A percentile compares a stretch with the other conserved stretches of the same genome.
phyloP scores from a whole-genome alignment of 2,888 invertebrate genomes.

The Drosophila basisetae region DNA sequence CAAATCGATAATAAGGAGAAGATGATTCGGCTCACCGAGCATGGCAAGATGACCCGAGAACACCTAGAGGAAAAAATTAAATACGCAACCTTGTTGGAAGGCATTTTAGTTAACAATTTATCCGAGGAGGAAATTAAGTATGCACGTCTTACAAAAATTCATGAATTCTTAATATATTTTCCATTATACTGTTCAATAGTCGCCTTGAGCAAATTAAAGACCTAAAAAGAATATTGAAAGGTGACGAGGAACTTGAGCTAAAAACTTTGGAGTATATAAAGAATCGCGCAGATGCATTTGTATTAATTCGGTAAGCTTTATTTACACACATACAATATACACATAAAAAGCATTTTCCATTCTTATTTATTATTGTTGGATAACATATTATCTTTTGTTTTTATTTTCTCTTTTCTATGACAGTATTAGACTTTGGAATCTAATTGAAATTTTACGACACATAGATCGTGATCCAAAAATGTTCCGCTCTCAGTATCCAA shows the following conservation, averaged over 20 bases:
- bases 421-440: conserved; percentile 79
- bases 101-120: conserved; percentile 77
- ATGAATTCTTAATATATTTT: neutral
- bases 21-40: conserved; percentile 68
- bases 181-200: conserved; percentile 43
- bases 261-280: conserved; percentile 62
- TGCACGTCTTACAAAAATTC: conserved; percentile 1
- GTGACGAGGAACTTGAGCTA: conserved; percentile 55
- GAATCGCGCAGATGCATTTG: conserved; percentile 71
- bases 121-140: conserved; percentile 81
- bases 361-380: neutral
- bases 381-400: neutral
- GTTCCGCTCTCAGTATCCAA: conserved; percentile 70
- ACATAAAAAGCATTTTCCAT: neutral
- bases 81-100: conserved; percentile 64
- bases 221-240: conserved; percentile 56
- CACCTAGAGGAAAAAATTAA: conserved; percentile 68
- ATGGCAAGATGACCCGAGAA: conserved; percentile 60
- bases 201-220: conserved; percentile 70
- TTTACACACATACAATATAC: neutral
- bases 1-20: conserved; percentile 76
- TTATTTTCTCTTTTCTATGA: neutral
- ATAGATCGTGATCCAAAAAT: conserved; percentile 66
- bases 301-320: conserved; percentile 73
- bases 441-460: conserved; percentile 77